Evolutionary conservation across 1,140 invertebrate genomes (phyloP).

Genomic region (Trichonephila clavata): DNA sequence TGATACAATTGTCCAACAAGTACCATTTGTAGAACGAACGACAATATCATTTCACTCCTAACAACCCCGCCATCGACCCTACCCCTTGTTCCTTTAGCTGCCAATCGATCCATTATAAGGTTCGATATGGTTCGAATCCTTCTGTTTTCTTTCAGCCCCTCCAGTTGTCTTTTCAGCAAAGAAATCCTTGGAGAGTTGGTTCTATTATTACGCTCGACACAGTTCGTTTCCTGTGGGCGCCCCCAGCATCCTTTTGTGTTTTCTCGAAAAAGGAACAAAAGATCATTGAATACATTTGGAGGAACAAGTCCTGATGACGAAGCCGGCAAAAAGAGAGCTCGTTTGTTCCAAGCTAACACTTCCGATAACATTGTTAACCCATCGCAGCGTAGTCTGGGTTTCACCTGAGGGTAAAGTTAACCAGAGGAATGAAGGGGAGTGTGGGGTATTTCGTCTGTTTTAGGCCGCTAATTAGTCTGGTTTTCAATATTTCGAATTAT

Average conservation of each 20-base stretch:
- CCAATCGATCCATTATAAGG: conserved; percentile 61
- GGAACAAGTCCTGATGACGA: conserved; percentile 9
- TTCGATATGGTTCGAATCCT: conserved; percentile 53
- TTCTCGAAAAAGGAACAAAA: conserved; percentile 21
- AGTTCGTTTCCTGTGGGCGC: conserved; percentile 36
- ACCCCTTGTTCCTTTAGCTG: conserved; percentile 15
- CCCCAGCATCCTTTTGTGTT: neutral
- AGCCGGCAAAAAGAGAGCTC: neutral
- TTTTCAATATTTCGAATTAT: too few species aligned
- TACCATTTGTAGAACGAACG: neutral
- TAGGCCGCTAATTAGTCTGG: too few species aligned
- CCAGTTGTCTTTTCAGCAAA: conserved; percentile 44
- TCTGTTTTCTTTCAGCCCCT: conserved; percentile 34
- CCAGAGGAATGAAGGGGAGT: too few species aligned
- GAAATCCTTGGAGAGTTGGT: conserved; percentile 19
- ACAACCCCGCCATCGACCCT: neutral
- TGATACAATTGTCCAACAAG: neutral
- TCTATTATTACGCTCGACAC: conserved; percentile 25
- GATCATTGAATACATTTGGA: conserved; percentile 34
- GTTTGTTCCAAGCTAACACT: conserved; percentile 5
- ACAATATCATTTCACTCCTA: neutral
- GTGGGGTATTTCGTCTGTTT: too few species aligned
- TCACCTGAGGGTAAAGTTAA: too few species aligned
- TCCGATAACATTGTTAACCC: conserved; percentile 22
- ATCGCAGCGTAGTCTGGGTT: neutral